Evolutionary conservation across 2,113 vertebrate genomes (phyloP).

Genomic region (Varanus komodoensis): DNA sequence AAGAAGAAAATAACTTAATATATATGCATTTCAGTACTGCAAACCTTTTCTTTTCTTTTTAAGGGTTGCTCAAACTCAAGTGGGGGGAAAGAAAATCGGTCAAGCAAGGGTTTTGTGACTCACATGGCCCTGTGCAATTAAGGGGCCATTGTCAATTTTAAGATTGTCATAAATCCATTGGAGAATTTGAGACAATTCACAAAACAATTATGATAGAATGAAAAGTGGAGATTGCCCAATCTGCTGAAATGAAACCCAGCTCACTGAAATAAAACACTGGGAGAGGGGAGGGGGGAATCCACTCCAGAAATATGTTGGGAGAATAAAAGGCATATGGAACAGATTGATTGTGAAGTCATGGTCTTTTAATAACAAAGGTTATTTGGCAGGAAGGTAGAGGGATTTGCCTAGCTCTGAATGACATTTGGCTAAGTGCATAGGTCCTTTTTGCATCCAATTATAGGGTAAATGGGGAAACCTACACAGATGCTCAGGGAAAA

Average conservation of each 20-base stretch:
- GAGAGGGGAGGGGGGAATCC: conserved; percentile 20
- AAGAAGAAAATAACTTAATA: conserved; percentile 53
- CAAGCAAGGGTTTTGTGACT: conserved; percentile 67
- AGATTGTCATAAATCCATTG: conserved; percentile 74
- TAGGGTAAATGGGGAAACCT: conserved; percentile 48
- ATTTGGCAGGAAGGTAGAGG: conserved; percentile 53
- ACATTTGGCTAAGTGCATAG: conserved; percentile 53
- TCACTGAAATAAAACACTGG: conserved; percentile 71
- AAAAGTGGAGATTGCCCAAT: conserved; percentile 75
- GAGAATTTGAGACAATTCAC: conserved; percentile 78
- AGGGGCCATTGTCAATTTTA: conserved; percentile 75
- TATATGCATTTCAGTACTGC: conserved; percentile 61
- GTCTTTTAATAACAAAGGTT: conserved; percentile 63
- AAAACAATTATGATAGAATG: conserved; percentile 75
- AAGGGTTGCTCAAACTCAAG: conserved; percentile 52
- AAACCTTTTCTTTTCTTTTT: conserved; percentile 24
- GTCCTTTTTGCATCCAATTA: conserved; percentile 49
- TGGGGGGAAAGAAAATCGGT: conserved; percentile 24
- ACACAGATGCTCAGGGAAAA: conserved; percentile 64
- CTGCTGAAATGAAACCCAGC: conserved; percentile 74
- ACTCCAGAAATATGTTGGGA: conserved; percentile 53
- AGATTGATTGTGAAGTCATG: conserved; percentile 11
- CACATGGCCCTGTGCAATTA: conserved; percentile 73
- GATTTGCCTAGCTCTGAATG: conserved; percentile 47
- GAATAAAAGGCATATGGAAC: conserved; percentile 71